phyloP scores from a whole-genome alignment of 2,113 vertebrate species.

The Heliornis fulica region DNA sequence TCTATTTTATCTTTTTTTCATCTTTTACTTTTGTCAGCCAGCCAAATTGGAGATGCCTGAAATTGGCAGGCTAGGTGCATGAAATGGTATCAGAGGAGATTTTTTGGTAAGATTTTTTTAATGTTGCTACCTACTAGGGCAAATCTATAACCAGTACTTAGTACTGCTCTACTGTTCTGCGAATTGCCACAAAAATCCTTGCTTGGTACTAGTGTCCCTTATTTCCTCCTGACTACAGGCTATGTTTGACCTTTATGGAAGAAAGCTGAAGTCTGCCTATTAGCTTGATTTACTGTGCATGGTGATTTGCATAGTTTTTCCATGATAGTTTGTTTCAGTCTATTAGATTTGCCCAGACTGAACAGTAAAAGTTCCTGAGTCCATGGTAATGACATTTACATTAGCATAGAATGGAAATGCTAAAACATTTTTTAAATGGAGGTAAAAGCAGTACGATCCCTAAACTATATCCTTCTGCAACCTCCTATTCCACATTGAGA shows the following conservation, averaged over 20 bases:
- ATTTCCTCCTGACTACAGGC: neutral
- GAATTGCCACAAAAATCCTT: neutral
- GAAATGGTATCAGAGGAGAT: neutral
- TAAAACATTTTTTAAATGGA: slow-evolving; percentile 25
- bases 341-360: slow-evolving; percentile 54
- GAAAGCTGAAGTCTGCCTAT: slow-evolving; percentile 44
- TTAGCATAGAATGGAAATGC: slow-evolving; percentile 21
- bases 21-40: neutral
- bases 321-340: slow-evolving; percentile 66
- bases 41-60: neutral
- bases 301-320: slow-evolving; percentile 68
- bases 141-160: neutral
- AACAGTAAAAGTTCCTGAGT: slow-evolving; percentile 20
- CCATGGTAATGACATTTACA: neutral
- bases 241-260: neutral
- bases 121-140: neutral
- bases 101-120: neutral
- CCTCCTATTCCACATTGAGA: neutral
- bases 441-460: neutral
- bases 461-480: neutral
- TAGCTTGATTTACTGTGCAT: slow-evolving; percentile 58
- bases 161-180: rapidly evolving
- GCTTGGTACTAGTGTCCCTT: neutral
- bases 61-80: neutral
- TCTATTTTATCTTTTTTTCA: neutral